Conservation (phyloP, 2,888 invertebrate genomes). For the Tinea semifulvella region DNA sequence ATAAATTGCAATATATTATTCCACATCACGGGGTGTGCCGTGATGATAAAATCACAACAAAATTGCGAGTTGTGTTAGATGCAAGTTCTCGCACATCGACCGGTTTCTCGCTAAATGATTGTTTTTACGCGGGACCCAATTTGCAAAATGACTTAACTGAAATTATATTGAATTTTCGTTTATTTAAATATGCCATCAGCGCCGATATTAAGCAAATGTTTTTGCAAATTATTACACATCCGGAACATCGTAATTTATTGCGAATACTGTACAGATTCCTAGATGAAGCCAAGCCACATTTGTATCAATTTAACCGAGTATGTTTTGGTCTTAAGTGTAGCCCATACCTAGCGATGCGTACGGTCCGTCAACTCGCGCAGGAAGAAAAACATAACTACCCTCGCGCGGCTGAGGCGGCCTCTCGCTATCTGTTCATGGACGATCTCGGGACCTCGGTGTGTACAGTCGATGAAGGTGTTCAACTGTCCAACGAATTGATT, state of each 20-base stretch:
- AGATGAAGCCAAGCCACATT: slow-evolving; percentile 6
- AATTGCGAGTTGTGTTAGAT: slow-evolving; percentile 14
- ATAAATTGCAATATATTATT: slow-evolving; percentile 10
- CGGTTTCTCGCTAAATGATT: slow-evolving; percentile 17
- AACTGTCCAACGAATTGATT: no score
- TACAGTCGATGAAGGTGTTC: no score
- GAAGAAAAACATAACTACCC: no score
- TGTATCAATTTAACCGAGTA: slow-evolving; percentile 17
- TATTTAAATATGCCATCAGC: slow-evolving; percentile 2
- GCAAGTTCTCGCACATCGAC: slow-evolving; percentile 12
- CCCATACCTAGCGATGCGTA: slow-evolving; percentile 18
- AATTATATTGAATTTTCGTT: slow-evolving; percentile 11
- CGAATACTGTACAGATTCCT: slow-evolving; percentile 18
- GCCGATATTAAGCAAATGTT: slow-evolving; percentile 15
- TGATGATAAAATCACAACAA: slow-evolving; percentile 7
- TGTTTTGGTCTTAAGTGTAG: slow-evolving; percentile 18
- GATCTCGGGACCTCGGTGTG: no score
- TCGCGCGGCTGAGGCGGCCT: no score
- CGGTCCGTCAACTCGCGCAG: slow-evolving; percentile 17
- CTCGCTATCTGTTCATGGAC: no score
- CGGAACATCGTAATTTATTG: slow-evolving; percentile 15
- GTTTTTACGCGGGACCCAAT: slow-evolving; percentile 19
- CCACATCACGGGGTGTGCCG: slow-evolving; percentile 13
- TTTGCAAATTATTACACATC: neutral
- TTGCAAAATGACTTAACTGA: slow-evolving; percentile 7